Percentiles rank a stretch among this genome's conserved stretches.
Evolutionary conservation across 2,797 vertebrate genomes (phyloP).

Genomic region (Chelidonichthys spinosus): DNA sequence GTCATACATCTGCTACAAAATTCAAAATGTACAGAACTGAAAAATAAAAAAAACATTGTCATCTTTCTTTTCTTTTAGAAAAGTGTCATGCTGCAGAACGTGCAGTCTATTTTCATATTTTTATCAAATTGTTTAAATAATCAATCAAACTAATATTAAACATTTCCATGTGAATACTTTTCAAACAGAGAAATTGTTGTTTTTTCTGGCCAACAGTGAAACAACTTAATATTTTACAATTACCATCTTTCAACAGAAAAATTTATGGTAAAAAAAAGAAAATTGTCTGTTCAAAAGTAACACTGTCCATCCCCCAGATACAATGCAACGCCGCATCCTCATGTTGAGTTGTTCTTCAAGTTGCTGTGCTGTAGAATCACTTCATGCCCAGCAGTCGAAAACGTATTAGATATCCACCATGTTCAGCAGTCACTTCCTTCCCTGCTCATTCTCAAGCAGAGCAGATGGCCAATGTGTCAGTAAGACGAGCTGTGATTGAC

Average conservation of each 20-base stretch:
- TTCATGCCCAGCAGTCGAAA: slow-evolving; percentile 41
- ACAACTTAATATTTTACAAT: slow-evolving; percentile 11
- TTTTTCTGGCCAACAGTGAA: slow-evolving; percentile 13
- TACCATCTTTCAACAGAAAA: slow-evolving; percentile 37
- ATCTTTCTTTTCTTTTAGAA: slow-evolving; percentile 21
- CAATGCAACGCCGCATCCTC: slow-evolving; percentile 9
- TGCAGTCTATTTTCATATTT: not conserved
- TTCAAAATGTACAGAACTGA: slow-evolving; percentile 23
- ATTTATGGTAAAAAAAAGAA: slow-evolving; percentile 38
- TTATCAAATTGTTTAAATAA: slow-evolving; percentile 37
- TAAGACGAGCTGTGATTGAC: slow-evolving; percentile 61
- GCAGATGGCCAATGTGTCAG: slow-evolving; percentile 38
- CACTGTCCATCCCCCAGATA: slow-evolving; percentile 58
- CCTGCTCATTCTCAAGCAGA: slow-evolving; percentile 12
- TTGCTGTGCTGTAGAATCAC: slow-evolving; percentile 30
- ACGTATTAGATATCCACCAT: not conserved
- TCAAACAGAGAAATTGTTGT: slow-evolving; percentile 50
- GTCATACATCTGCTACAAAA: slow-evolving; percentile 52
- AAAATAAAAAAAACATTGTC: slow-evolving; percentile 44
- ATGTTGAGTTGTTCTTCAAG: not conserved
- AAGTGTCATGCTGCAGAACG: slow-evolving; percentile 38
- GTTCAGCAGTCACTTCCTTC: slow-evolving; percentile 9
- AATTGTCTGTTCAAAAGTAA: slow-evolving; percentile 53
- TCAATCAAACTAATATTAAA: slow-evolving; percentile 6
- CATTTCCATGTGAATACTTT: slow-evolving; percentile 28